Percentiles rank a stretch among this genome's conserved stretches.
phyloP scores from a whole-genome alignment of 2,113 vertebrate species.

The Glaucomys volans region DNA sequence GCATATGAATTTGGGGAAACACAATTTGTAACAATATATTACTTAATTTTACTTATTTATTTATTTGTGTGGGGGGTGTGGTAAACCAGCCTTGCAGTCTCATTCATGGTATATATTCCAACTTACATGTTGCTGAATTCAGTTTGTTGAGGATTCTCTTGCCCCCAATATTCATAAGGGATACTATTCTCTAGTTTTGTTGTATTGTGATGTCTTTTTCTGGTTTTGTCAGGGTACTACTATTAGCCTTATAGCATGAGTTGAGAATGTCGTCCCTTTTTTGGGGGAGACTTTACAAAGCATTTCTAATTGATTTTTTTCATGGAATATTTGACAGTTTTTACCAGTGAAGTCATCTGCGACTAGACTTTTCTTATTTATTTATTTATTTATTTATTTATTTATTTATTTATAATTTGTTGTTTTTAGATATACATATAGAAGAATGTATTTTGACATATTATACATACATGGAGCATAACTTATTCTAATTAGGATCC shows the following conservation, averaged over 20 bases:
- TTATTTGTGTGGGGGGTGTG: background rate
- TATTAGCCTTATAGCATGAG: background rate
- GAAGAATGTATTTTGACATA: no score
- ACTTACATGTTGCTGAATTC: background rate
- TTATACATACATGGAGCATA: no score
- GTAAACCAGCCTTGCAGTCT: background rate
- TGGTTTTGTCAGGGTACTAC: background rate
- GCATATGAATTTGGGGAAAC: background rate
- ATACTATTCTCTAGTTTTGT: background rate
- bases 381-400: no score
- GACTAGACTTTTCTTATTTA: background rate
- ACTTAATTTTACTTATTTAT: background rate
- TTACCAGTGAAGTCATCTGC: background rate
- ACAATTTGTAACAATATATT: background rate
- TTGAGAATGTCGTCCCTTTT: background rate
- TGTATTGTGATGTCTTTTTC: background rate
- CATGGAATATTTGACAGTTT: background rate
- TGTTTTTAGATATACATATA: background rate
- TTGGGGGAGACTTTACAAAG: background rate
- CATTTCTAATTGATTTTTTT: background rate
- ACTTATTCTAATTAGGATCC: no score
- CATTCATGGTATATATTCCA: background rate
- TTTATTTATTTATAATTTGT: background rate
- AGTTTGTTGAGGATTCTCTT: background rate
- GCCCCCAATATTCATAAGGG: background rate